Percentiles rank a stretch among this genome's conserved stretches.
These are phyloP conservation scores for Aromia moschata DNA, from an alignment of 2,888 invertebrate genomes.

Conservation along the genomic window DNA sequence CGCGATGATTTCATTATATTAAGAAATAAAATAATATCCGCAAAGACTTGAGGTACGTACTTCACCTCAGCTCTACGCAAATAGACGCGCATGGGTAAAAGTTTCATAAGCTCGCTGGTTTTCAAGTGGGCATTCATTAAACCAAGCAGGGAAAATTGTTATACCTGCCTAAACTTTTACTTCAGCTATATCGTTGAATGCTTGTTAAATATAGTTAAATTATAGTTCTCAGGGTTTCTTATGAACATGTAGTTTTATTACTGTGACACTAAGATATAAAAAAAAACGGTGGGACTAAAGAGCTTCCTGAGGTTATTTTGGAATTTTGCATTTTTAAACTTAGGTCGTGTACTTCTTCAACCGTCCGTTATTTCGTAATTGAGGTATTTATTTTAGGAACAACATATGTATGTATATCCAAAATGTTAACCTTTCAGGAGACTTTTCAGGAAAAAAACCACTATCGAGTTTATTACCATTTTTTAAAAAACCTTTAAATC, in stretches of 20 bases:
- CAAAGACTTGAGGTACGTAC: constrained; percentile 18
- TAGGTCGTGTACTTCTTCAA: too few species aligned
- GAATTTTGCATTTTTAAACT: too few species aligned
- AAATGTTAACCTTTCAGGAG: too few species aligned
- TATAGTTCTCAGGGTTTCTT: constrained; percentile 1
- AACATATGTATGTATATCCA: too few species aligned
- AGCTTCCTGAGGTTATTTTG: too few species aligned
- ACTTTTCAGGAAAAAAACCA: too few species aligned
- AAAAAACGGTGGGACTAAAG: too few species aligned
- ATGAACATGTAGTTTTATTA: constrained; percentile 11
- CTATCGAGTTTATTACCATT: too few species aligned
- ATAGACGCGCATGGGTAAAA: constrained; percentile 19
- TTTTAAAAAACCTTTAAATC: too few species aligned
- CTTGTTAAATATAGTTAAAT: constrained; percentile 18
- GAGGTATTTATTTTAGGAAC: too few species aligned
- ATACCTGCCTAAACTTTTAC: constrained; percentile 11
- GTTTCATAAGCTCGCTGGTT: constrained; percentile 22
- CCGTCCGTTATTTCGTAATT: too few species aligned
- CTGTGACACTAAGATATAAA: too few species aligned
- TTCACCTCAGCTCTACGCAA: constrained; percentile 15
- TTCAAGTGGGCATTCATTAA: constrained; percentile 25
- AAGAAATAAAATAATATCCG: constrained; percentile 38
- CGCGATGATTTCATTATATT: constrained; percentile 49
- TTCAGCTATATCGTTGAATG: constrained; percentile 2
- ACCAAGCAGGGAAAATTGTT: constrained; percentile 21